Evolutionary conservation across 23 tunicate species (phyloP).

Genomic region (Phallusia fumigata): DNA sequence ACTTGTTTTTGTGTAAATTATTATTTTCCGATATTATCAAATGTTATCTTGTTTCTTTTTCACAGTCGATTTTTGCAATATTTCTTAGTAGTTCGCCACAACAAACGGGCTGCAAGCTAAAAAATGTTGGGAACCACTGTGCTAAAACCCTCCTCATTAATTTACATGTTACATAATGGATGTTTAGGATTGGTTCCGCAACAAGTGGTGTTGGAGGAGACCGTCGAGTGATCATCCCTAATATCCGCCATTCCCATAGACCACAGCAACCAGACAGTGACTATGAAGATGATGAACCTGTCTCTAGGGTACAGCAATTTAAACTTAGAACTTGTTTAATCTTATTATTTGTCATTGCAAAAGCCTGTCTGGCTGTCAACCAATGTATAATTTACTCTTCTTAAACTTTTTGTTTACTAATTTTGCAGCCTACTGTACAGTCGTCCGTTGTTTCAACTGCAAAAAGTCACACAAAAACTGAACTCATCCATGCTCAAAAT

Average conservation of each 20-base stretch:
- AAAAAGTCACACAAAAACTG: conserved; percentile 55
- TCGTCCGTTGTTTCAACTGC: conserved; percentile 94
- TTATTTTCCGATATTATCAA: no score
- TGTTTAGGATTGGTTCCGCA: conserved; percentile 35
- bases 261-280: conserved; percentile 35
- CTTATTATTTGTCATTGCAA: no score
- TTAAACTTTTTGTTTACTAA: neutral
- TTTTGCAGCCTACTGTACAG: conserved; percentile 77
- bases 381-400: neutral
- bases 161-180: no score
- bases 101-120: no score
- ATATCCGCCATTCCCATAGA: conserved; percentile 25
- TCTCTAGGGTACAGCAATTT: neutral
- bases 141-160: no score
- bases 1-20: no score
- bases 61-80: no score
- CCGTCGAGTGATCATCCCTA: neutral
- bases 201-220: conserved; percentile 3
- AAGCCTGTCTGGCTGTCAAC: no score
- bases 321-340: no score
- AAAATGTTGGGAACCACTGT: no score
- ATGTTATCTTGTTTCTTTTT: no score
- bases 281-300: conserved; percentile 42
- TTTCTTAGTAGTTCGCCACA: no score
- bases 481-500: conserved; percentile 80